Percentiles rank a stretch among this genome's conserved stretches.
Evolutionary conservation across 2,888 invertebrate genomes (phyloP).

Genomic region (Troilus luridus): DNA sequence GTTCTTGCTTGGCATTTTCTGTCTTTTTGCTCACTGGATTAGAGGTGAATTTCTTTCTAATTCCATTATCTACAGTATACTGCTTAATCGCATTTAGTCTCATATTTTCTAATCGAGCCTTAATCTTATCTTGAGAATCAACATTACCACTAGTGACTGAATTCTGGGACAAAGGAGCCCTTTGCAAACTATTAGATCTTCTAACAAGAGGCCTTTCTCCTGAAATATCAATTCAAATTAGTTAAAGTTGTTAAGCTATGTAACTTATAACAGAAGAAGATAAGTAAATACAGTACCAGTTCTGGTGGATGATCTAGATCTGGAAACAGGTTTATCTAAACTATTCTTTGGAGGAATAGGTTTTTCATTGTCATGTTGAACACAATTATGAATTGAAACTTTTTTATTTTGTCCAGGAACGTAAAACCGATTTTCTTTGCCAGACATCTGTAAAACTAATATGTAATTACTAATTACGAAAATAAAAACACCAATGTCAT

Average conservation of each 20-base stretch:
- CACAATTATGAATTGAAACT: constrained; percentile 54
- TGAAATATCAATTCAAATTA: constrained; percentile 53
- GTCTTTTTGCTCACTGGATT: not conserved
- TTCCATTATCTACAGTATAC: constrained; percentile 16
- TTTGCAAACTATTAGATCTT: constrained; percentile 61
- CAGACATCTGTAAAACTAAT: constrained; percentile 54
- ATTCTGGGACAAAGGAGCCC: constrained; percentile 56
- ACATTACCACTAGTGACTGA: not conserved
- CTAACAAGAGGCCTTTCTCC: constrained; percentile 53
- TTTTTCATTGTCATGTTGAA: constrained; percentile 42
- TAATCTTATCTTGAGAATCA: constrained; percentile 48
- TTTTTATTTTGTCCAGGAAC: constrained; percentile 49
- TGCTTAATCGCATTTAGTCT: constrained; percentile 49
- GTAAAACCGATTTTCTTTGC: constrained; percentile 56
- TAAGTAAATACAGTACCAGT: constrained; percentile 40
- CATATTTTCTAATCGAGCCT: constrained; percentile 53
- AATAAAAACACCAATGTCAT: not conserved
- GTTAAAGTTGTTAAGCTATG: not conserved
- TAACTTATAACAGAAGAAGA: not conserved
- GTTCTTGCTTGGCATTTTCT: constrained; percentile 21
- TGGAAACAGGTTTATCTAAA: constrained; percentile 32
- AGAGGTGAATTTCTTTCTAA: constrained; percentile 15
- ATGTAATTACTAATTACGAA: not conserved
- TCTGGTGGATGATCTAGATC: constrained; percentile 58
- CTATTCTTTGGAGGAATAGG: constrained; percentile 3